Percentiles rank a stretch among this genome's conserved stretches.
Conservation (phyloP, 2,797 vertebrate genomes). For the Mergus octosetaceus region DNA sequence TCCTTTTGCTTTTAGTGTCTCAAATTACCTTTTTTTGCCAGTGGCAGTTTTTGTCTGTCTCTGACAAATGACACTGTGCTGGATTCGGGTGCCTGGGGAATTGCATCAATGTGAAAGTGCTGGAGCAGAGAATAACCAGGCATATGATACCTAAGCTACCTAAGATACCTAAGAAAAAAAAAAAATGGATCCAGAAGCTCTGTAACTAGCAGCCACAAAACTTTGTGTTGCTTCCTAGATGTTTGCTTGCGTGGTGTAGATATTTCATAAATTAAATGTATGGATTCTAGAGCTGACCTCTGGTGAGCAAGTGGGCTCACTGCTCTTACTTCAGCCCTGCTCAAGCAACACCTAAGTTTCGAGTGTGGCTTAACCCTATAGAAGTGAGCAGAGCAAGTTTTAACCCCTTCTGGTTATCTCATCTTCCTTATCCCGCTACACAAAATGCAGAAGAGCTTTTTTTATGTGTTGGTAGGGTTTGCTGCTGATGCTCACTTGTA, state of each 20-base stretch:
- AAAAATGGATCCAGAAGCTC: not conserved
- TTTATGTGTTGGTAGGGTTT: not conserved
- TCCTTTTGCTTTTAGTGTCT: not conserved
- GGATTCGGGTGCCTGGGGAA: not conserved
- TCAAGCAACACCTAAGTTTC: not conserved
- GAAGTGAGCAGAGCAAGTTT: not conserved
- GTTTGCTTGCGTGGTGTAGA: fast-evolving
- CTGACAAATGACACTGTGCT: not conserved
- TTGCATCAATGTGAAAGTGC: not conserved
- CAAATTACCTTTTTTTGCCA: not conserved
- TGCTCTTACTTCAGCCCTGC: not conserved
- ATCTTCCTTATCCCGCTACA: not conserved
- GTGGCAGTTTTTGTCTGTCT: not conserved
- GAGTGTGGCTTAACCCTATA: not conserved
- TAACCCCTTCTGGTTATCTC: not conserved
- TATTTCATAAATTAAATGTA: not conserved
- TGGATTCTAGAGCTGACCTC: not conserved
- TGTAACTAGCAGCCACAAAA: not conserved
- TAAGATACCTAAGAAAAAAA: not conserved
- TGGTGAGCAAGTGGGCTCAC: not conserved
- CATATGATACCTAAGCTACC: not conserved
- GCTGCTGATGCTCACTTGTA: not conserved
- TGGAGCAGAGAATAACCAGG: not conserved
- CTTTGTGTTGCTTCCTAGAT: fast-evolving
- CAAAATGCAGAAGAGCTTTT: not conserved